Evolutionary conservation across 2,888 invertebrate genomes (phyloP).

Genomic region (Rhimphoctona megacephalus): DNA sequence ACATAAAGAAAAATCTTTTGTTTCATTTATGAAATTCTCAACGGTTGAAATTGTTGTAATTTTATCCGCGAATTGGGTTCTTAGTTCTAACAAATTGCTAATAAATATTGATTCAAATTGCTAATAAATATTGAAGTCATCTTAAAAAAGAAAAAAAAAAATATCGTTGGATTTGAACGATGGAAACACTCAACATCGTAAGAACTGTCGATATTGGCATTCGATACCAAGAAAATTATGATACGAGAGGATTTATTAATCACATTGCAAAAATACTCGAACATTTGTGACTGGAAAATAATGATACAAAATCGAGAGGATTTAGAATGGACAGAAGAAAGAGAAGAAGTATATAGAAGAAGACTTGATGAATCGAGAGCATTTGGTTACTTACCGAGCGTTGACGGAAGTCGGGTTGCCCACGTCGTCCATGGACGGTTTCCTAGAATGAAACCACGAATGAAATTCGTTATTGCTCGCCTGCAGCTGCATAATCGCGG

Average conservation of each 20-base stretch:
- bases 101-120: background rate
- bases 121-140: too few species aligned
- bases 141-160: too few species aligned
- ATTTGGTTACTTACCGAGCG: constrained; percentile 91
- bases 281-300: background rate
- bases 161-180: too few species aligned
- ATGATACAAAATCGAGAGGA: background rate
- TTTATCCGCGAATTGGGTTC: too few species aligned
- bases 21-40: too few species aligned
- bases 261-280: background rate
- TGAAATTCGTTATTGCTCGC: constrained; percentile 84
- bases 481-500: constrained; percentile 81
- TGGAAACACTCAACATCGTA: too few species aligned
- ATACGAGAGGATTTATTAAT: background rate
- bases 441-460: constrained; percentile 89
- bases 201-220: too few species aligned
- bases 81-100: background rate
- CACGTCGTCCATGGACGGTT: constrained; percentile 94
- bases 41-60: too few species aligned
- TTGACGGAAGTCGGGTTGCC: constrained; percentile 94
- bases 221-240: background rate
- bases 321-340: background rate
- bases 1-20: too few species aligned
- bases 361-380: constrained; percentile 12
- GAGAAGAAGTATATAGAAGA: background rate